Conservation (phyloP, 2,113 vertebrate species). For the Macaca mulatta region DNA sequence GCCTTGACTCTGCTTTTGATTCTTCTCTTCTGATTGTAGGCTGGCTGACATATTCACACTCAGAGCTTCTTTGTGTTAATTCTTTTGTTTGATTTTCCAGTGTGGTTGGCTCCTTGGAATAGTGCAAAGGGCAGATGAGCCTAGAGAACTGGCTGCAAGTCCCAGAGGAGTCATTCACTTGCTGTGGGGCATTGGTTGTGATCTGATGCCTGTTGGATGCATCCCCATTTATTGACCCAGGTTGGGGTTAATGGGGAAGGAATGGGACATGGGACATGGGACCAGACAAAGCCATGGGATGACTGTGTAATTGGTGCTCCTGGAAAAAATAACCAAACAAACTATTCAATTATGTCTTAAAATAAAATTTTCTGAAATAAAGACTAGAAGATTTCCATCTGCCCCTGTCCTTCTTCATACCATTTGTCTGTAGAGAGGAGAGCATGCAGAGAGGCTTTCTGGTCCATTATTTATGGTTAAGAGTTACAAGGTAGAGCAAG, state of each 20-base stretch:
- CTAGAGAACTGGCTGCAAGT: not conserved
- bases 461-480: no score
- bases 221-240: not conserved
- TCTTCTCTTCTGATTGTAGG: not conserved
- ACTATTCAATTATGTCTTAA: no score
- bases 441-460: not conserved
- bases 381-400: no score
- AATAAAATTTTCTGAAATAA: no score
- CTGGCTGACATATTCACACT: not conserved
- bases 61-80: not conserved
- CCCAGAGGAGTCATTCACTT: not conserved
- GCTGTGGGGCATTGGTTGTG: fast-evolving
- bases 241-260: not conserved
- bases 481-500: fast-evolving
- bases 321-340: no score
- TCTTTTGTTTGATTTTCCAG: not conserved
- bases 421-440: no score
- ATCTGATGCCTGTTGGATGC: not conserved
- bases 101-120: not conserved
- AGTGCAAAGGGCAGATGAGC: not conserved
- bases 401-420: no score
- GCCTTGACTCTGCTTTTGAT: not conserved
- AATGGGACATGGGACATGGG: fast-evolving
- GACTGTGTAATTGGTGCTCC: no score
- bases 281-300: not conserved